Percentiles rank a stretch among this genome's conserved stretches.
Evolutionary conservation across 23 tunicate species (phyloP).

Genomic region (Trididemnum nubilum): DNA sequence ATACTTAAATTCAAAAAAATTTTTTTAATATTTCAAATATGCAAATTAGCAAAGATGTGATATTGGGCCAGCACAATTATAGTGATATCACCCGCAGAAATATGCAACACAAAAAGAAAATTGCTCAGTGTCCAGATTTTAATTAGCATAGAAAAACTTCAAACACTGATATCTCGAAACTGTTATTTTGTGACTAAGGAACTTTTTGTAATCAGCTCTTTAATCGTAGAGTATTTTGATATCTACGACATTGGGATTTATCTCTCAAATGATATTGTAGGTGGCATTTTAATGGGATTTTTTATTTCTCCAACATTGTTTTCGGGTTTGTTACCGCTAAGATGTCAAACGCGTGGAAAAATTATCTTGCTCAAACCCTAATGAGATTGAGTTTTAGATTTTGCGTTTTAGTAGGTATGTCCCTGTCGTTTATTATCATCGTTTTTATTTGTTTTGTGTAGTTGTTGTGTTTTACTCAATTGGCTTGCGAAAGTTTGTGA

Average conservation of each 20-base stretch:
- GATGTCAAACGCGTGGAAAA: not conserved
- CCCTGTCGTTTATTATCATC: not conserved
- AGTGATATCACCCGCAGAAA: too few species aligned
- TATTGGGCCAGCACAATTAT: too few species aligned
- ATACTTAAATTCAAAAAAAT: too few species aligned
- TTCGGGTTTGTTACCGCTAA: conserved; percentile 34
- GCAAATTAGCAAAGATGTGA: too few species aligned
- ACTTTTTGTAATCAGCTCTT: too few species aligned
- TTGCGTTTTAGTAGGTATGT: not conserved
- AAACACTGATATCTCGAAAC: too few species aligned
- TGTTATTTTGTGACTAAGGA: too few species aligned
- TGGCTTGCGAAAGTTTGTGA: not conserved
- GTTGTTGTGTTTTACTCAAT: not conserved
- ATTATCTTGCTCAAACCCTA: not conserved
- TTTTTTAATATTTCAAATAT: too few species aligned
- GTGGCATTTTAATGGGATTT: conserved; percentile 40
- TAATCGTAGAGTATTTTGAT: not conserved
- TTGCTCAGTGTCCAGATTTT: too few species aligned
- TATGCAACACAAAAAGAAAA: too few species aligned
- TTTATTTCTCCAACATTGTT: conserved; percentile 47
- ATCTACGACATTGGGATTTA: conserved; percentile 36
- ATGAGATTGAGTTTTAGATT: not conserved
- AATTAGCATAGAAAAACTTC: too few species aligned
- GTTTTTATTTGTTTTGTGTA: not conserved
- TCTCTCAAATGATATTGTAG: conserved; percentile 71